Base-by-base conservation (phyloP, 2,113 vertebrate species). In the Coptodon rendalli region DNA sequence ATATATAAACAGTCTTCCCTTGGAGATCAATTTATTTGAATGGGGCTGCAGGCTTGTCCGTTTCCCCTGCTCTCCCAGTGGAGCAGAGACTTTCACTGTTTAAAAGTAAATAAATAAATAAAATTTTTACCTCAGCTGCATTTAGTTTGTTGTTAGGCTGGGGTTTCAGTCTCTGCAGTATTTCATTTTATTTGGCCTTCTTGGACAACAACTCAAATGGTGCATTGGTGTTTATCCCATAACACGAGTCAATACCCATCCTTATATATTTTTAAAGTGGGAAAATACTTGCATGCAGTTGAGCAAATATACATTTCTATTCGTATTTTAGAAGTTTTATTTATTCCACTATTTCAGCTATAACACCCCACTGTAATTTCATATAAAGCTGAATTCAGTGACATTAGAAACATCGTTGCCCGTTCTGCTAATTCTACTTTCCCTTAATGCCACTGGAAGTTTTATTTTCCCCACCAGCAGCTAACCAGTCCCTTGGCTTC, bases 401-500 rank as follows among this genome's bases (percentile, higher is more conserved):
- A 17, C 68, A 22, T 16, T 66, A 24, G 40, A 71, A 61, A 40
- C 34, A 9, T n/a, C 16, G 7, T 40, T 80, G 4, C 16, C 50
- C 29, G 1, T 40, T 81, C 50, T 45, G 40, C 3, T 56, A 11
- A n/a, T 61, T 61, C 38, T 71, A 2, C 56, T 50, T 81, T 71
- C 68, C 84, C 82, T 63, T 1, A 56, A 66, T 57, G 53, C 57
- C 12, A 43, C 16, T 13, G 11, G 8, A 61, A 14, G 16, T 36
- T 52, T 76, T 56, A 29, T 52, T 68, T 9, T 43, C 76, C 36
- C 43, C 88, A 90, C 88, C 93, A 93, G 88, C 88, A 82, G 56
- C 93, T 93, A 92, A 93, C 91, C 86, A 93, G 92, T 90, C 92
- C 91, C 80, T 80, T 80, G 38, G 80, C 83, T 81, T 87, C 24